Percentiles rank a stretch among this genome's conserved stretches.
Conservation (phyloP, 1,140 invertebrate genomes). For the Microplitis mediator region DNA sequence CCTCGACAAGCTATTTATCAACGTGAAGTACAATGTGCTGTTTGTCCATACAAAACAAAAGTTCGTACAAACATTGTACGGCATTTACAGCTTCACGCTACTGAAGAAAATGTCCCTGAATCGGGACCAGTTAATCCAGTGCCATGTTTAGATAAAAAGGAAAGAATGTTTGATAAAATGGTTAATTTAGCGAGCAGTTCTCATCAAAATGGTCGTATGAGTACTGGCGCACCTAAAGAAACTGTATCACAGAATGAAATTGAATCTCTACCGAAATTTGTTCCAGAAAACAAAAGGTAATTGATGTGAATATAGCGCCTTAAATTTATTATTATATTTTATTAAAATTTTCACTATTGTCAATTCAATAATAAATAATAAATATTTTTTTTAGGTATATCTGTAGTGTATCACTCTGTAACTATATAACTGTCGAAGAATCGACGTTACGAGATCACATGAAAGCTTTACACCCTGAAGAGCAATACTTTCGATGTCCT, state of each 20-base stretch:
- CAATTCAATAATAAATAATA: neutral
- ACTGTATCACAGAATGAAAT: conserved; percentile 37
- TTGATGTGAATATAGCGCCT: neutral
- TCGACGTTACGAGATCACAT: conserved; percentile 74
- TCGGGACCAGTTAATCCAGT: conserved; percentile 78
- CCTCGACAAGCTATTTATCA: conserved; percentile 72
- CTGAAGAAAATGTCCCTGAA: conserved; percentile 66
- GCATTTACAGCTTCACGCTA: conserved; percentile 72
- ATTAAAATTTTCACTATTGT: neutral
- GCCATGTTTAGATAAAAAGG: conserved; percentile 76
- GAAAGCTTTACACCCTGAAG: conserved; percentile 71
- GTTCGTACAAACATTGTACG: conserved; percentile 76
- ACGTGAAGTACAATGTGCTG: conserved; percentile 67
- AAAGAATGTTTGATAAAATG: conserved; percentile 85
- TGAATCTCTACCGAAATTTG: conserved; percentile 64
- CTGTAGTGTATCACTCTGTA: conserved; percentile 73
- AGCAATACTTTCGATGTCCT: conserved; percentile 69
- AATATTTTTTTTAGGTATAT: conserved; percentile 59
- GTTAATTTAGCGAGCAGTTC: conserved; percentile 78
- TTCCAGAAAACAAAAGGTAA: conserved; percentile 68
- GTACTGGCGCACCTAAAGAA: conserved; percentile 41
- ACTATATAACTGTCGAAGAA: conserved; percentile 75
- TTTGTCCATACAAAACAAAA: conserved; percentile 75
- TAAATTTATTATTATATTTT: neutral
- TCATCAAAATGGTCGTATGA: conserved; percentile 62